phyloP scores from a whole-genome alignment of 1,140 invertebrate genomes.

The Acromyrmex charruanus region DNA sequence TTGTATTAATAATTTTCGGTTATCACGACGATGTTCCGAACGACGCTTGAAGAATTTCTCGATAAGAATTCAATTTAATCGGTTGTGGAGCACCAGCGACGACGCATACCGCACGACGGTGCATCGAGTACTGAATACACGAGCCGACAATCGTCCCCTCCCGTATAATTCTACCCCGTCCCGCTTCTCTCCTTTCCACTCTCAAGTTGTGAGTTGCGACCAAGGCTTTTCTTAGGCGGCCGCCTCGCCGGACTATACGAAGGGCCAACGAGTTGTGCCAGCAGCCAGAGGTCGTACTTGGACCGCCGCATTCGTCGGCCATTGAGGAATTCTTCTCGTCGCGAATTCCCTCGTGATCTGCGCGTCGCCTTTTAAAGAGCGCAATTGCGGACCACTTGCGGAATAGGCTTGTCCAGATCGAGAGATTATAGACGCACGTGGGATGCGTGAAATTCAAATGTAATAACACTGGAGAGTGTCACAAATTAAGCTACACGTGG shows the following conservation, averaged over 20 bases:
- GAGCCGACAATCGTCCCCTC: slow-evolving; percentile 54
- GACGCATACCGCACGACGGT: slow-evolving; percentile 65
- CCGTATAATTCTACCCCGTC: neutral
- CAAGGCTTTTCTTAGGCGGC: slow-evolving; percentile 58
- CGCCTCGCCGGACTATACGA: slow-evolving; percentile 53
- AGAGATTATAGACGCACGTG: neutral
- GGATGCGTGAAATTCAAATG: neutral
- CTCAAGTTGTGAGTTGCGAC: neutral
- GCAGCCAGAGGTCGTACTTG: slow-evolving; percentile 46
- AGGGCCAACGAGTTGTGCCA: slow-evolving; percentile 65
- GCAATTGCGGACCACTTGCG: slow-evolving; percentile 22
- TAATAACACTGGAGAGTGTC: neutral
- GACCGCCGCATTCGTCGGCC: slow-evolving; percentile 35
- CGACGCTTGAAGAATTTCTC: neutral
- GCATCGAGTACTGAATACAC: slow-evolving; percentile 73
- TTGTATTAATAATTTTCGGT: no score
- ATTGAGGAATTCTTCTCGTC: slow-evolving; percentile 49
- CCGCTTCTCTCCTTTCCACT: neutral
- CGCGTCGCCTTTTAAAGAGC: slow-evolving; percentile 48
- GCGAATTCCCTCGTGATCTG: slow-evolving; percentile 20
- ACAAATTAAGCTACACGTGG: neutral
- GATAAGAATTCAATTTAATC: neutral
- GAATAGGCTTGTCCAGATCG: neutral
- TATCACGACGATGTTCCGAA: neutral
- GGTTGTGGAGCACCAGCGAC: neutral